These are phyloP conservation scores for Castor canadensis DNA, from an alignment of 2,113 vertebrate species.

Conservation along the genomic window DNA sequence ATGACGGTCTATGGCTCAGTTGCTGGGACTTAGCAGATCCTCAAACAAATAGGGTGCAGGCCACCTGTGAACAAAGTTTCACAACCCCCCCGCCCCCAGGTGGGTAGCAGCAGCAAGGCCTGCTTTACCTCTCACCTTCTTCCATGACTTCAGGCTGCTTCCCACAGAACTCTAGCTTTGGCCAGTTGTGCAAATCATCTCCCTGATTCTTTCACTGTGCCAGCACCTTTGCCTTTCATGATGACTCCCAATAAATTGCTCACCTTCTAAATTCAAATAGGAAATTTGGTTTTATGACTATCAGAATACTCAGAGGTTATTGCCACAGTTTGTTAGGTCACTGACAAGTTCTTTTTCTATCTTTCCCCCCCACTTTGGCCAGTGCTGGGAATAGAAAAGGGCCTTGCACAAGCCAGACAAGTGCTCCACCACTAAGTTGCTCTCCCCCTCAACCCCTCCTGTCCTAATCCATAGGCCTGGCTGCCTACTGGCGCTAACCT, in stretches of 20 bases:
- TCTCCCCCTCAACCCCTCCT: neutral
- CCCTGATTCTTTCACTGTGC: neutral
- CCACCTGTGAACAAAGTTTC: neutral
- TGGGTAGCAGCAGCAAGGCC: neutral
- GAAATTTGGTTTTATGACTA: neutral
- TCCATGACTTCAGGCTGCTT: neutral
- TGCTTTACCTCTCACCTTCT: neutral
- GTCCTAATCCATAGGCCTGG: neutral
- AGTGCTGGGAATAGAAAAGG: too few species aligned
- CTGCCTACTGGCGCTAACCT: neutral
- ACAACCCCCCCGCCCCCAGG: too few species aligned
- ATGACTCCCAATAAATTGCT: neutral
- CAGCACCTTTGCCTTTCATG: neutral
- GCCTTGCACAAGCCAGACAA: too few species aligned
- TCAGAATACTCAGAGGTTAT: neutral
- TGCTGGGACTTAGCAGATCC: neutral
- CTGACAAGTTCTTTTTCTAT: neutral
- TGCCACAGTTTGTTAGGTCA: neutral
- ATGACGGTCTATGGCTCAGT: neutral
- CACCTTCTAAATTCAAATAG: constrained; percentile 19
- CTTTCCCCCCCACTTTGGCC: too few species aligned
- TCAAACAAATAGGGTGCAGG: neutral
- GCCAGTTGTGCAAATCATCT: neutral
- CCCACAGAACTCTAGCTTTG: neutral
- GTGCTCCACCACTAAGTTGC: neutral